Percentiles rank a stretch among this genome's conserved stretches.
phyloP scores from a whole-genome alignment of 2,888 invertebrate species.

The Cephus sareptanus region DNA sequence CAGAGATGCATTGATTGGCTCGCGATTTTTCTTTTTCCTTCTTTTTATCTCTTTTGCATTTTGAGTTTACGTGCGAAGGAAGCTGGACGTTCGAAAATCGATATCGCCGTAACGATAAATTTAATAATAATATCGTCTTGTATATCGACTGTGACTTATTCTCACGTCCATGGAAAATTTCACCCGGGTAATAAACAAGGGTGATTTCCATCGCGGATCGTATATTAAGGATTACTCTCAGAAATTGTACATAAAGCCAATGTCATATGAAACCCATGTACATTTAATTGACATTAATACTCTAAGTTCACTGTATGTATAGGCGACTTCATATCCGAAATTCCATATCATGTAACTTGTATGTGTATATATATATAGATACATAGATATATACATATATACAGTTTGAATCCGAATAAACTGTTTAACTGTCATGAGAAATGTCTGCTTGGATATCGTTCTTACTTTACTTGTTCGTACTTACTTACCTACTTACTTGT shows the following conservation, averaged over 20 bases:
- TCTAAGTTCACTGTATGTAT: slow-evolving; percentile 53
- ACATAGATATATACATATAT: slow-evolving; percentile 12
- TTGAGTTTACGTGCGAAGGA: not conserved
- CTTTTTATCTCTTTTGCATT: not conserved
- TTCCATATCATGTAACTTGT: slow-evolving; percentile 59
- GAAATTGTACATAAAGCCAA: slow-evolving; percentile 7
- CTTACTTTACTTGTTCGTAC: not conserved
- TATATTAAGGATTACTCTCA: not conserved
- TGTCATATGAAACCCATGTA: slow-evolving; percentile 30
- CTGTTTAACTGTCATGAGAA: slow-evolving; percentile 55
- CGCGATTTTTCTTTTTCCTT: not conserved
- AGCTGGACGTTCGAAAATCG: not conserved
- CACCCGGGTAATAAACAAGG: not conserved
- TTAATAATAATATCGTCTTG: not conserved
- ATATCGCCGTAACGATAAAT: not conserved
- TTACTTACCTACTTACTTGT: not conserved
- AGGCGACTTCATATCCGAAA: slow-evolving; percentile 57
- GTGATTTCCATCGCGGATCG: not conserved
- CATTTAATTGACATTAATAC: slow-evolving; percentile 34
- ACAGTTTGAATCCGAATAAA: slow-evolving; percentile 61
- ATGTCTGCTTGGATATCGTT: not conserved
- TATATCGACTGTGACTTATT: not conserved
- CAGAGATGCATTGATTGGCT: not conserved
- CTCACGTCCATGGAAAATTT: not conserved
- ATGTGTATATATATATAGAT: slow-evolving; percentile 45